Base-by-base conservation (phyloP, 2,888 invertebrate genomes). In the Halocaridina rubra region DNA sequence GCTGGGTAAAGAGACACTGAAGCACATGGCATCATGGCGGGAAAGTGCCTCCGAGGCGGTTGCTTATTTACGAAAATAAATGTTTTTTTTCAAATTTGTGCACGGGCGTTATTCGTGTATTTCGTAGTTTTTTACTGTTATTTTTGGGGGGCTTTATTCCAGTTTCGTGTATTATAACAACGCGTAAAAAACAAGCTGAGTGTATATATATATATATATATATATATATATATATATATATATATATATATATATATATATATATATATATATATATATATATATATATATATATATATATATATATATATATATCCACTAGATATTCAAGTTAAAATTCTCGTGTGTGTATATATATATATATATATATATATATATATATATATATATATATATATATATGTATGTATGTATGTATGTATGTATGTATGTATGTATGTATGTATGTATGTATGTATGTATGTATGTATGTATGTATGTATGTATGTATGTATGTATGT, bases 321-420 rank as follows among this genome's bases (percentile, higher is more conserved):
- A 39, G 39, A 13, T 39, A 39, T 39, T 39, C 39, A 7, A 8
- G 39, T 39, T 7, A 13, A 39, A 39, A 13, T 39, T 8, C 39
- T 39, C 13, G 39, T 39, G 13, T 8, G 8, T 7, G 3, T 19
- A 75, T 10, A 39, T 22, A 53, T 7, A 46, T 46, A 46, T 46
- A 27, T 22, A 46, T 53, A 74, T 46, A 74, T 74, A 33, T 30
- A 33, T 74, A 74, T 74, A 74, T 74, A 33, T 46, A 39, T 46
- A 33, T 46, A 74, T 46, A 74, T 46, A 74, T 46, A 74, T 46
- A 74, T 46, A 74, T 46, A 74, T 46, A 74, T 46, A 74, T 46
- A 74, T 46, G 46, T 46, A 74, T 46, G 46, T 46, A 74, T 46
- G 46, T 46, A 74, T 46, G 46, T 46, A 74, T 46, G 46, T 46